Conservation (phyloP, 2,797 vertebrate genomes). For the Xiphophorus birchmanni region DNA sequence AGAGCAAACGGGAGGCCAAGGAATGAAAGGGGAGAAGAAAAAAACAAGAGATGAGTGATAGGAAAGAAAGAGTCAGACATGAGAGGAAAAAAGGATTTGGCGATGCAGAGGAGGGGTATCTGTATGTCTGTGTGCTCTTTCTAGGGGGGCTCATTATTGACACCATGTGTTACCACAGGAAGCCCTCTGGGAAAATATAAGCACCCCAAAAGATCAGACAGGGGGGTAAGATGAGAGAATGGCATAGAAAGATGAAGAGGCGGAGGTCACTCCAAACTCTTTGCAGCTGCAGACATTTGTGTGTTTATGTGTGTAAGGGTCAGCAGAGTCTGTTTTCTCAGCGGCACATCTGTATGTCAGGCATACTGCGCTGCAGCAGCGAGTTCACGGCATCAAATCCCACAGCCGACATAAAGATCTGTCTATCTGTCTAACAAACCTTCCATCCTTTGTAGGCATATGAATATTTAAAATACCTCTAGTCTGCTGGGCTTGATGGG, state of each 20-base stretch:
- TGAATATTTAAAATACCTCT: constrained; percentile 30
- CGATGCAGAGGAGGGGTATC: constrained; percentile 54
- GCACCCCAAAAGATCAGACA: constrained; percentile 69
- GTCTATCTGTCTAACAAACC: constrained; percentile 11
- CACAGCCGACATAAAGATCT: constrained; percentile 1
- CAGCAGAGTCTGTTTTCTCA: constrained; percentile 53
- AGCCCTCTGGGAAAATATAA: constrained; percentile 70
- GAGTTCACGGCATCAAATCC: constrained; percentile 52
- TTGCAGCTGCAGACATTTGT: constrained; percentile 60
- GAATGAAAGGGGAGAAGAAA: constrained; percentile 41
- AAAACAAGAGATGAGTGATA: constrained; percentile 14
- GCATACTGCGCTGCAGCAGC: constrained; percentile 35
- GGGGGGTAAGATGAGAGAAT: constrained; percentile 37
- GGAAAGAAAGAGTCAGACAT: constrained; percentile 34
- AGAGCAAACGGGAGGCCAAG: constrained; percentile 18
- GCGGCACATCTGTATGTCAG: constrained; percentile 66
- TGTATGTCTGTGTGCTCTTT: constrained; percentile 29
- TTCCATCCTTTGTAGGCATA: background rate
- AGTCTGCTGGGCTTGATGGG: background rate
- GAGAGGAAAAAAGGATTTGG: constrained; percentile 46
- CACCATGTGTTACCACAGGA: constrained; percentile 80
- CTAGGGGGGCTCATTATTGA: constrained; percentile 70
- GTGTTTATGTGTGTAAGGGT: constrained; percentile 39
- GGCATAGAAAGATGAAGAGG: constrained; percentile 42
- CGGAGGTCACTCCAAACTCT: constrained; percentile 52